Evolutionary conservation across 2,113 vertebrate genomes (phyloP).

Genomic region (Hydrolagus affinis): DNA sequence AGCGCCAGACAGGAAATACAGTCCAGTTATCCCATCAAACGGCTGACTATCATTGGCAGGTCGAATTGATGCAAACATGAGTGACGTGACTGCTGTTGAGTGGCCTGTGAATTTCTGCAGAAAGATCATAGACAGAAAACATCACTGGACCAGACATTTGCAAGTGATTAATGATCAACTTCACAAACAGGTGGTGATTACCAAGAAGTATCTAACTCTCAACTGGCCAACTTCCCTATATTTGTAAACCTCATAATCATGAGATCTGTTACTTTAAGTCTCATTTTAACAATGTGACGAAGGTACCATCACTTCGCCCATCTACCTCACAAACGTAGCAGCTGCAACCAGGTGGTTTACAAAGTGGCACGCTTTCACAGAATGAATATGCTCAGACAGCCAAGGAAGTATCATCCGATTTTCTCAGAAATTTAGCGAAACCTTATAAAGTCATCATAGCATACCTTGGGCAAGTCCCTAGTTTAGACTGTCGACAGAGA

Average conservation of each 20-base stretch:
- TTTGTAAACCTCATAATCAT: not conserved
- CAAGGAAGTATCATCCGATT: slow-evolving; percentile 61
- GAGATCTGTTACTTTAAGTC: not conserved
- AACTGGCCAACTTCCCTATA: not conserved
- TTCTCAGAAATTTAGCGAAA: slow-evolving; percentile 58
- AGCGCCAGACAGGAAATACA: slow-evolving; percentile 92
- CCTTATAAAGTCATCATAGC: slow-evolving; percentile 59
- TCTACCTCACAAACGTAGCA: no score
- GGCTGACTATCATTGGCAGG: slow-evolving; percentile 64
- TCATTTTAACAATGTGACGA: not conserved
- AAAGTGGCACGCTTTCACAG: no score
- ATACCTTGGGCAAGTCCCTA: slow-evolving; percentile 34
- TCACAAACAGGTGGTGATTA: no score
- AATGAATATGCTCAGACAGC: slow-evolving; percentile 59
- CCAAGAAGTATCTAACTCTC: not conserved
- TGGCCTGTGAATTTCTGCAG: slow-evolving; percentile 91
- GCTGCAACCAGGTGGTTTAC: no score
- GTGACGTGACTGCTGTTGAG: slow-evolving; percentile 78
- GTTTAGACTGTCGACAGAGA: not conserved
- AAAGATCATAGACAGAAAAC: slow-evolving; percentile 21
- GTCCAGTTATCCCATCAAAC: slow-evolving; percentile 71
- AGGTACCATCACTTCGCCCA: no score
- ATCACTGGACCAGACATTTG: not conserved
- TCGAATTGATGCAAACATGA: slow-evolving; percentile 77
- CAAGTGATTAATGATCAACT: not conserved